phyloP scores from a whole-genome alignment of 2,797 vertebrate genomes.

The Lagorchestes hirsutus region DNA sequence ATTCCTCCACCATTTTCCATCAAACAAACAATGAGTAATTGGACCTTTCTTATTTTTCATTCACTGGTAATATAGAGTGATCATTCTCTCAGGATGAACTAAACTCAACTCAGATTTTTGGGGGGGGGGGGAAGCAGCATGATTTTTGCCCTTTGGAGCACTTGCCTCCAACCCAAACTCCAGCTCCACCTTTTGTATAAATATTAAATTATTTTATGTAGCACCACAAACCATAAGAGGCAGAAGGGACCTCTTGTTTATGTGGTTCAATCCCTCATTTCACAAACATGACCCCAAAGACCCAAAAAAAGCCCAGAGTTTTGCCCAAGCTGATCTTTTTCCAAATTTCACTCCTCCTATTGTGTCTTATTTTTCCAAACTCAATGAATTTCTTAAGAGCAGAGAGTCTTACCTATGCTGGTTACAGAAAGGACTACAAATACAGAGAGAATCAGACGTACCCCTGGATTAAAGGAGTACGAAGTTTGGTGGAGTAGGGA shows the following conservation, averaged over 20 bases:
- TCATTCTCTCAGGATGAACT: not conserved
- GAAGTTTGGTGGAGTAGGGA: not conserved
- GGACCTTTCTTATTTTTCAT: not conserved
- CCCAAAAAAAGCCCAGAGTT: not conserved
- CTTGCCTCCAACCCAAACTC: not conserved
- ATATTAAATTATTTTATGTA: not conserved
- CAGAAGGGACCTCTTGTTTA: not conserved
- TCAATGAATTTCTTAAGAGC: not conserved
- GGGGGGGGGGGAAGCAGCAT: not conserved
- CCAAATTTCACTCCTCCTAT: not conserved
- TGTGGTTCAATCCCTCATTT: not conserved
- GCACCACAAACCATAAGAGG: not conserved
- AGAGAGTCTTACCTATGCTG: not conserved
- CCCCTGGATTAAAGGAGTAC: not conserved
- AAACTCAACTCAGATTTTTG: not conserved
- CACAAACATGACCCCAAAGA: not conserved
- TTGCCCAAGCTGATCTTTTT: not conserved
- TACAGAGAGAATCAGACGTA: not conserved
- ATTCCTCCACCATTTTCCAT: not conserved
- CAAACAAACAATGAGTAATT: not conserved
- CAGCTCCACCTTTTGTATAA: not conserved
- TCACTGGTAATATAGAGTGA: not conserved
- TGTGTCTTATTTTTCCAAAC: not conserved
- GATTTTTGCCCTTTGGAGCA: not conserved
- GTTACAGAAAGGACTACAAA: not conserved